These are phyloP conservation scores for Zapornia atra DNA, from an alignment of 2,113 vertebrate genomes.

Conservation along the genomic window DNA sequence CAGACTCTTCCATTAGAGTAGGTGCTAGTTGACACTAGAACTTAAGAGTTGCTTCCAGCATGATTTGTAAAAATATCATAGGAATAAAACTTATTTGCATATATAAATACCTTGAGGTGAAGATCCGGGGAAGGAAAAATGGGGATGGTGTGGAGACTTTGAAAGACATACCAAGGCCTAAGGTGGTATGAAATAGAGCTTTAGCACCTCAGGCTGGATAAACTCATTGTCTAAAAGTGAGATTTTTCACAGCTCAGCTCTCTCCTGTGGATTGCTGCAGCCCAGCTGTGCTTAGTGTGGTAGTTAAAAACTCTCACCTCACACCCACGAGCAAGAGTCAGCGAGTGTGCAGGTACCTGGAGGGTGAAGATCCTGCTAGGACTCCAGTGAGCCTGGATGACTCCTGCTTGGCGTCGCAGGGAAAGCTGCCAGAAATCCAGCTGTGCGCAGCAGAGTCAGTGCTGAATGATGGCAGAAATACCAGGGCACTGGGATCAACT, in stretches of 20 bases:
- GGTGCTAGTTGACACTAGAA: background rate
- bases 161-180: background rate
- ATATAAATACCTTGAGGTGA: background rate
- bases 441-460: background rate
- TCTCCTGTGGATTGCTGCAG: accelerated
- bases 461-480: background rate
- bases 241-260: background rate
- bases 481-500: background rate
- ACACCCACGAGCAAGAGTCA: background rate
- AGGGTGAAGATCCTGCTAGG: background rate
- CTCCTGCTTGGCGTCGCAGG: background rate
- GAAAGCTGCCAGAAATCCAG: background rate
- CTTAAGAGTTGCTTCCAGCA: background rate
- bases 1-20: background rate
- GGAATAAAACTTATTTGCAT: background rate
- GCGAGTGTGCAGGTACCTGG: background rate
- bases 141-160: background rate
- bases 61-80: background rate
- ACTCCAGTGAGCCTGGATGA: background rate
- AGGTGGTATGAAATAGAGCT: background rate
- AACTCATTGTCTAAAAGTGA: background rate
- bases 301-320: background rate
- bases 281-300: accelerated
- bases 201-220: background rate
- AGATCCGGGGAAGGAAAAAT: background rate